These are phyloP conservation scores for Diorhabda elongata DNA, from an alignment of 1,140 invertebrate species.

Conservation along the genomic window DNA sequence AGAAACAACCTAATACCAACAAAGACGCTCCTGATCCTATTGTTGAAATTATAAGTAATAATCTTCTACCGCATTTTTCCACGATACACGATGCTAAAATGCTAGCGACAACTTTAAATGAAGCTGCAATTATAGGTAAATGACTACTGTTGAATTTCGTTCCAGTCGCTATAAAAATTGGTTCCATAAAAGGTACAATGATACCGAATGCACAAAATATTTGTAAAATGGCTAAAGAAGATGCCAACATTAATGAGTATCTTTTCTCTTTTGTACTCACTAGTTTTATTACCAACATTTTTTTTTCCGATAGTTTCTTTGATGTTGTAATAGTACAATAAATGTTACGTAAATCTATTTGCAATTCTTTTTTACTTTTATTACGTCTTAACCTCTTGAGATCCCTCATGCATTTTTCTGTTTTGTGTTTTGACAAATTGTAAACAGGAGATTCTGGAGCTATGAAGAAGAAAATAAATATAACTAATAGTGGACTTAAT, in stretches of 20 bases:
- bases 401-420: not conserved
- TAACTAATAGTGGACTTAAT: not conserved
- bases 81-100: not conserved
- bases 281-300: not conserved
- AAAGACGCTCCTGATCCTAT: constrained; percentile 16
- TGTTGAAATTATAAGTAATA: not conserved
- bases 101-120: not conserved
- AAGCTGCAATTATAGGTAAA: not conserved
- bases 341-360: not conserved
- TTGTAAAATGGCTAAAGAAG: not conserved
- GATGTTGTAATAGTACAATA: not conserved
- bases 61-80: not conserved
- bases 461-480: not conserved
- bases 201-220: not conserved
- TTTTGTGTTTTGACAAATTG: not conserved
- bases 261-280: not conserved
- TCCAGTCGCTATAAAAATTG: not conserved
- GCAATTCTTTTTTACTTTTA: not conserved
- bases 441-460: not conserved
- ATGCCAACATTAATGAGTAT: not conserved
- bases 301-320: not conserved
- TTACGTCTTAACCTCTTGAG: not conserved
- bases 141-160: not conserved
- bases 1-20: constrained; percentile 57
- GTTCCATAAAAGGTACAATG: not conserved